phyloP scores from a whole-genome alignment of 2,797 vertebrate genomes.

The Coregonus suidteri region DNA sequence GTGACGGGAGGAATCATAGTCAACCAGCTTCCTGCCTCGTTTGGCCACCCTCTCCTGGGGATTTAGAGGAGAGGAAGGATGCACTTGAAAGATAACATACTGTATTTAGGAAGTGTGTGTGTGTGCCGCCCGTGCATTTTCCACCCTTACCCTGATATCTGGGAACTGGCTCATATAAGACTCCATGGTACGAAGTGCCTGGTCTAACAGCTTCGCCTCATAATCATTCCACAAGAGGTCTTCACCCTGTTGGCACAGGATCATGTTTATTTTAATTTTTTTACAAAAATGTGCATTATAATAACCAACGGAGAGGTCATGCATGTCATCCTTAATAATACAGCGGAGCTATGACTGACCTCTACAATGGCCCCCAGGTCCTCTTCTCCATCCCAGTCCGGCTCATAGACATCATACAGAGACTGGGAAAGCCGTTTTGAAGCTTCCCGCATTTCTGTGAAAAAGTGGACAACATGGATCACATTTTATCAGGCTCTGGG shows the following conservation, averaged over 20 bases:
- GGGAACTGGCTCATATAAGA: conserved; percentile 90
- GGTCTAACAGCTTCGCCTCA: conserved; percentile 89
- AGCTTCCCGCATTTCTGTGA: conserved; percentile 89
- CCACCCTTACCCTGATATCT: conserved; percentile 82
- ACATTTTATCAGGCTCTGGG: not conserved
- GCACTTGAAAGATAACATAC: not conserved
- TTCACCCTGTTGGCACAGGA: conserved; percentile 77
- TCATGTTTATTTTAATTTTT: not conserved
- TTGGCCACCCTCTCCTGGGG: conserved; percentile 91
- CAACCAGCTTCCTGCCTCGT: conserved; percentile 91
- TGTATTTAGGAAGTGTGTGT: not conserved
- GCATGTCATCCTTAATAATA: not conserved
- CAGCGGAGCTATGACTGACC: conserved; percentile 65
- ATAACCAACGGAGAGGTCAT: conserved; percentile 15
- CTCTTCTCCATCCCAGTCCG: conserved; percentile 83
- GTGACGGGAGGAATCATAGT: conserved; percentile 92
- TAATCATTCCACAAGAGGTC: conserved; percentile 95
- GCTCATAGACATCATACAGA: conserved; percentile 86
- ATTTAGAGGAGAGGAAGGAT: conserved; percentile 3
- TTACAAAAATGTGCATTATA: not conserved
- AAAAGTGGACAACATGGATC: not conserved
- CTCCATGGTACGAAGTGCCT: conserved; percentile 87
- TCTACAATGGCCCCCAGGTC: conserved; percentile 84
- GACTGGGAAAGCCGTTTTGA: conserved; percentile 89
- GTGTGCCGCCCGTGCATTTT: not conserved